Base-by-base conservation (phyloP, 2,113 vertebrate species). In the Prolemur simus region DNA sequence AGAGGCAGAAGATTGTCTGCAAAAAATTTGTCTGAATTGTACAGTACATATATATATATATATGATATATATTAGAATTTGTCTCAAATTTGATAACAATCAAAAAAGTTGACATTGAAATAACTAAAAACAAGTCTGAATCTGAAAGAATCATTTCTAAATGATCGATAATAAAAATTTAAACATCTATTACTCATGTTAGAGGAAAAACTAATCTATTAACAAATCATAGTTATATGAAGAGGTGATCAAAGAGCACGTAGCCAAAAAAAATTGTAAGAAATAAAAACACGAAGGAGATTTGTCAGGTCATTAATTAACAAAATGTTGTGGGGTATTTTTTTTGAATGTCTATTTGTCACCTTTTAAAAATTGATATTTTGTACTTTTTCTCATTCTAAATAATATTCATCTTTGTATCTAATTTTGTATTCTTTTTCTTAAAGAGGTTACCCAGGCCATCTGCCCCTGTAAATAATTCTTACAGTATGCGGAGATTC, bases 161-260 rank as follows among this genome's bases (percentile, higher is more conserved):
- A 76, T 89, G 85, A 80, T 73, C 27, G 34, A 45, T 87, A 37
- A 96, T 83, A 12, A 45, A 94, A 96, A 13, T 45, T 63, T 63
- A 93, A 87, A 54, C 54, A 34, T 34, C 39, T 8, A 45, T 54
- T 76, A 49, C 8, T 56, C 32, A 60, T 56, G 11, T 34, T 56
- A 80, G 60, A 95, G 9, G 68, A 81, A 92, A 88, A 90, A 42
- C 18, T 73, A 63, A 47, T 52, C 58, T 74, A 18, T 84, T 71
- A 82, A 89, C 66, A 95, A 64, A 66, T 32, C 14, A 74, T 45
- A 77, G 8, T 89, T 23, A 2, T 37, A 85, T 87, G 34, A 85
- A 76, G n/a, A 85, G 8, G 52, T 60, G 39, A 82, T 87, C 47
- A 60, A 76, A 89, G 14, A n/a, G 10, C 2, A 47, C 3, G 1